These are phyloP conservation scores for Pheosia tremula DNA, from an alignment of 2,888 invertebrate genomes.

Conservation along the genomic window DNA sequence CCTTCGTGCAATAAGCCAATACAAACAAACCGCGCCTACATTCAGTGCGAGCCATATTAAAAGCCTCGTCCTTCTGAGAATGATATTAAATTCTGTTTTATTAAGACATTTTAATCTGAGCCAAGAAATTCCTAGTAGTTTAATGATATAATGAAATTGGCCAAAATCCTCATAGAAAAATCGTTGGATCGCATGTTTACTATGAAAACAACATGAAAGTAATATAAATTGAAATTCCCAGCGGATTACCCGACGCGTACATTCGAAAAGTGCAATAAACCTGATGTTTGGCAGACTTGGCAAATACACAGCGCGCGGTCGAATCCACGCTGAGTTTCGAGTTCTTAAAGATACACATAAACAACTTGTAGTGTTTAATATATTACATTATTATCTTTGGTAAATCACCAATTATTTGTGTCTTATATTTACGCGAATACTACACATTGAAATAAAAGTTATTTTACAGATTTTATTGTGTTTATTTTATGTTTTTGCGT, in stretches of 20 bases:
- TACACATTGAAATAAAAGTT: no score
- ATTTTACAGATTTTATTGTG: no score
- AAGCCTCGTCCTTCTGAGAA: neutral
- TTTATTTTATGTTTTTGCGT: no score
- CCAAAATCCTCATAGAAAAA: no score
- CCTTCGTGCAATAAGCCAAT: neutral
- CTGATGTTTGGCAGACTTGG: slow-evolving; percentile 16
- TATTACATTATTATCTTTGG: no score
- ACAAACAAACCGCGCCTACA: neutral
- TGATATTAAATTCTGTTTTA: neutral
- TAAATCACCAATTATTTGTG: no score
- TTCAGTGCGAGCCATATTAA: neutral
- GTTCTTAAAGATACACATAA: slow-evolving; percentile 4
- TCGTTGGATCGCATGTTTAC: neutral
- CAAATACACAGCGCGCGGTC: slow-evolving; percentile 11
- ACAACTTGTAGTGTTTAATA: slow-evolving; percentile 2
- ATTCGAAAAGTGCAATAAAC: slow-evolving; percentile 34
- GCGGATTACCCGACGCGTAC: slow-evolving; percentile 2
- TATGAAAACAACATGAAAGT: slow-evolving; percentile 3
- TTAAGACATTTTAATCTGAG: neutral
- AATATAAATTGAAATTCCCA: slow-evolving; percentile 6
- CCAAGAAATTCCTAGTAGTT: no score
- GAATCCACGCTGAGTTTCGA: slow-evolving; percentile 7
- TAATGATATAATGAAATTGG: no score
- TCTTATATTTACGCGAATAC: no score